phyloP scores from a whole-genome alignment of 2,113 vertebrate genomes.

The Benitochromis conjunctus region DNA sequence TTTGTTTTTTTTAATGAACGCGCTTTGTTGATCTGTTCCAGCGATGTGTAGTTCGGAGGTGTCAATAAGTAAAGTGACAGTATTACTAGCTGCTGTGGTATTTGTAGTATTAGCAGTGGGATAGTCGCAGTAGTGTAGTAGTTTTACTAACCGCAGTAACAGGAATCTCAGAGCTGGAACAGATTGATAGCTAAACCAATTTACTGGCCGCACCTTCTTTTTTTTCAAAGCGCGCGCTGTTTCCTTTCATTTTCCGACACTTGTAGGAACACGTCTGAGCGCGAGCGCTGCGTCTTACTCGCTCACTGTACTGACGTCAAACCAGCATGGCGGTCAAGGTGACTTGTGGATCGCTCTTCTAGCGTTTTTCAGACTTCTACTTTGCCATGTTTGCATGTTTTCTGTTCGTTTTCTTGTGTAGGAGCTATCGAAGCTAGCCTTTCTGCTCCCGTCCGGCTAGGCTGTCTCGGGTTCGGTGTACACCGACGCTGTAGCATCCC shows the following conservation, averaged over 20 bases:
- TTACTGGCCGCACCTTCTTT: background rate
- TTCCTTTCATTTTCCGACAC: background rate
- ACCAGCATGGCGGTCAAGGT: slow-evolving; percentile 98
- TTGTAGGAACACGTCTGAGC: background rate
- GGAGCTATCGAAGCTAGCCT: background rate
- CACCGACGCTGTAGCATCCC: slow-evolving; percentile 38
- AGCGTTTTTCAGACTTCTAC: slow-evolving; percentile 17
- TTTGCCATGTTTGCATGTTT: background rate
- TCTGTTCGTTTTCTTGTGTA: background rate
- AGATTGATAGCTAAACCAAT: background rate
- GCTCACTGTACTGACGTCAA: slow-evolving; percentile 73
- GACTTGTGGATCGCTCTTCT: slow-evolving; percentile 79
- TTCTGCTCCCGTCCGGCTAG: background rate
- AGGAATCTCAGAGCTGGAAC: too few relatives aligned
- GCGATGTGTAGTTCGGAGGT: background rate
- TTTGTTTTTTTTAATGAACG: background rate
- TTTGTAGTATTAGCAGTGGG: background rate
- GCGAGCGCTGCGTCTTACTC: slow-evolving; percentile 63
- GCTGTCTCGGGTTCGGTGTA: background rate
- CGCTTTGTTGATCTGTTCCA: background rate
- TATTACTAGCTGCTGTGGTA: background rate
- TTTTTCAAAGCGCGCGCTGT: background rate
- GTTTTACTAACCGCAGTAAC: background rate
- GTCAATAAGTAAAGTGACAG: background rate
- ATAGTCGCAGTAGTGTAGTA: background rate